Evolutionary conservation across 2,113 vertebrate species (phyloP), one percentile per base, ranked within the genome.

Genomic region (Oryzias melastigma): DNA sequence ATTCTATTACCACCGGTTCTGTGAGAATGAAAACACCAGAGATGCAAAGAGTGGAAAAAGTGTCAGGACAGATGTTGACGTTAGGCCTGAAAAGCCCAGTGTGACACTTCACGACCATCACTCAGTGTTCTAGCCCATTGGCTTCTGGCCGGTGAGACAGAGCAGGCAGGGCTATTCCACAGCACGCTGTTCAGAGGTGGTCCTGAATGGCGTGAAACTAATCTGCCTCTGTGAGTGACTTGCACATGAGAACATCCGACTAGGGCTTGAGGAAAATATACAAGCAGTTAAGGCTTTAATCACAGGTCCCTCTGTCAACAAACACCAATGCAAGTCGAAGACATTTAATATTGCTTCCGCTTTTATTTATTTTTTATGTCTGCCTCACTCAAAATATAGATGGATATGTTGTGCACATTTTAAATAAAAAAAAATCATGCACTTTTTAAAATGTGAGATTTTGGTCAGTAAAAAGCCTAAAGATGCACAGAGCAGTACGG

Each of bases 241-340:
- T 52, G 62, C 68, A 76, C 77, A 87, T 72, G 82, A 88, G 85
- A 84, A 89, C 84, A 90, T 91, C 87, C 85, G 84, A 87, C 77
- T 85, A 84, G 76, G 69, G 65, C 53, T 82, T 68, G 75, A 72
- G 73, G 72, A 91, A 92, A 91, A 92, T 92, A 92, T 88, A 92
- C 91, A 92, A 78, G 65, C 50, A 67, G 72, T 25, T 47, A 27
- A 53, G 66, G 73, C 84, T 90, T 87, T 90, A 91, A 91, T 92
- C 90, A 91, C 64, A 68, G 87, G 68, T 77, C 78, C 52, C 73
- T 91, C 74, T 58, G 65, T 89, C 87, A 92, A 91, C 87, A 92
- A 92, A 91, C 90, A 92, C 54, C 69, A 77, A 85, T 77, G 80
- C 71, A 80, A 74, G 72, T 87, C 50, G 69, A 61, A 52, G 86